These are phyloP conservation scores for Euplexia lucipara DNA, from an alignment of 2,888 invertebrate genomes.

Conservation along the genomic window DNA sequence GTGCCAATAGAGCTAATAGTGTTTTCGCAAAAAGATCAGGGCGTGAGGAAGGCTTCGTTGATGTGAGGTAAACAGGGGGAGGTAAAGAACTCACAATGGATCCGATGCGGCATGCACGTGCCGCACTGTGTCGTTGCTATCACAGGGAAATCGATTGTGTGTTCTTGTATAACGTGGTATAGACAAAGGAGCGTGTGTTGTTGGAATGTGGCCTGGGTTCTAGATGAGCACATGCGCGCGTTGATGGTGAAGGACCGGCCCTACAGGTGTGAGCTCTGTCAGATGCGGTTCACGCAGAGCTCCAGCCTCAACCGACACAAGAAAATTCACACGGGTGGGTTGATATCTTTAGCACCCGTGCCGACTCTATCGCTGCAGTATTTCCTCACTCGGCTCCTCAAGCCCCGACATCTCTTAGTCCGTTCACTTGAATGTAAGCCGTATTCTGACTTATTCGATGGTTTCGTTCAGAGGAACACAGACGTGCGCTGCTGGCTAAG, in stretches of 20 bases:
- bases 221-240: constrained; percentile 91
- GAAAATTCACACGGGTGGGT: constrained; percentile 93
- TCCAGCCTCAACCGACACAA: constrained; percentile 94
- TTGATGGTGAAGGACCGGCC: constrained; percentile 91
- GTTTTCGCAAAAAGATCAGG: constrained; percentile 81
- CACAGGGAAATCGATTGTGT: constrained; percentile 73
- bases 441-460: constrained; percentile 79
- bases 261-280: constrained; percentile 93
- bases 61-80: constrained; percentile 89
- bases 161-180: constrained; percentile 71
- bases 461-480: constrained; percentile 89
- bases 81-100: constrained; percentile 83
- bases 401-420: constrained; percentile 62
- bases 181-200: constrained; percentile 74
- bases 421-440: constrained; percentile 65
- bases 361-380: constrained; percentile 70
- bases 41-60: constrained; percentile 86
- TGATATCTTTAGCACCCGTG: constrained; percentile 76
- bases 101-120: constrained; percentile 37
- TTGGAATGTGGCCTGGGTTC: constrained; percentile 85
- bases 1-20: constrained; percentile 76
- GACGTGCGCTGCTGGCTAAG: constrained; percentile 87
- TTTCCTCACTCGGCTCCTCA: constrained; percentile 67
- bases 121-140: constrained; percentile 28
- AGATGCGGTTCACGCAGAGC: constrained; percentile 94